phyloP scores from a whole-genome alignment of 2,113 vertebrate species.

The Mus spicilegus region DNA sequence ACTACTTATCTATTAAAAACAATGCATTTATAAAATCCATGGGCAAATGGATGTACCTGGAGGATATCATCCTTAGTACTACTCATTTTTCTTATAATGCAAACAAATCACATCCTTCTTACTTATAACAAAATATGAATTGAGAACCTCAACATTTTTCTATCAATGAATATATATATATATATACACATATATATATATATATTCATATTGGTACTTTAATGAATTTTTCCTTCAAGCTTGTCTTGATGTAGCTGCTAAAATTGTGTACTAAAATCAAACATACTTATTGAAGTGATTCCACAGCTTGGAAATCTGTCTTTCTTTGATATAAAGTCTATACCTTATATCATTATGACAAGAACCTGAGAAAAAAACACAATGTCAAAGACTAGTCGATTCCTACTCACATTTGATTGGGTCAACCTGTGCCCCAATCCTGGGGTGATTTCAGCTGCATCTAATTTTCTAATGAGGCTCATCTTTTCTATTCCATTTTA shows the following conservation, averaged over 20 bases:
- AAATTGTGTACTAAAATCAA: not conserved
- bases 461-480: not conserved
- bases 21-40: too few relatives aligned
- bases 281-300: not conserved
- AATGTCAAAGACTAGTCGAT: fast-evolving
- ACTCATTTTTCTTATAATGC: not conserved
- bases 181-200: too few relatives aligned
- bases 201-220: not conserved
- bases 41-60: too few relatives aligned
- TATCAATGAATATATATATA: not conserved
- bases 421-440: not conserved
- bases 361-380: not conserved
- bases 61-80: too few relatives aligned
- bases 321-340: not conserved
- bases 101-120: not conserved
- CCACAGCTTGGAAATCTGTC: not conserved
- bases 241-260: not conserved
- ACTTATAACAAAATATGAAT: not conserved
- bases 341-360: fast-evolving
- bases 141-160: not conserved
- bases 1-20: too few relatives aligned
- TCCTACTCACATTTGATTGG: not conserved
- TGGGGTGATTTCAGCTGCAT: not conserved
- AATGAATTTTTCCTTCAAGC: not conserved
- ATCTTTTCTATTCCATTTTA: not conserved